Conservation (phyloP, 2,797 vertebrate genomes). For the Acrocephalus scirpaceus region DNA sequence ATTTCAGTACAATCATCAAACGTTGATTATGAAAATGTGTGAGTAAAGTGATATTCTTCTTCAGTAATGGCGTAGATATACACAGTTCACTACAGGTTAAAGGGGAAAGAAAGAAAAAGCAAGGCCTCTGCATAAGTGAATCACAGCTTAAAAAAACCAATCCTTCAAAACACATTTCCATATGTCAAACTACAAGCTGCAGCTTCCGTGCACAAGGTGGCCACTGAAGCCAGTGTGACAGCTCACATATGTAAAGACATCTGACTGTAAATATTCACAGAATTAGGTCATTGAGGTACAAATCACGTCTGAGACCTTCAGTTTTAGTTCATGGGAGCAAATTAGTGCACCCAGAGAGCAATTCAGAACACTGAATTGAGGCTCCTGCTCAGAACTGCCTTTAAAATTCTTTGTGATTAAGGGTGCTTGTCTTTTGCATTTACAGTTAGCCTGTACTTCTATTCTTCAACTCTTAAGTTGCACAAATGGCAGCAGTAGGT, state of each 20-base stretch:
- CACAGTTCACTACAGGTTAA: neutral
- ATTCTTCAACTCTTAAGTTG: neutral
- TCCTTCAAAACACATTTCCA: conserved; percentile 1
- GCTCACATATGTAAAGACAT: neutral
- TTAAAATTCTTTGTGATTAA: neutral
- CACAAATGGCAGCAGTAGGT: neutral
- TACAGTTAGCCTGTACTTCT: neutral
- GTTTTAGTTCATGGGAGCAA: neutral
- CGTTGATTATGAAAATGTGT: neutral
- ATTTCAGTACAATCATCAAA: neutral
- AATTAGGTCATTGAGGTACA: neutral
- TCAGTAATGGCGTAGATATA: neutral
- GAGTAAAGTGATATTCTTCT: neutral
- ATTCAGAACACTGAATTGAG: neutral
- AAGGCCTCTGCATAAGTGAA: neutral
- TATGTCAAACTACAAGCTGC: neutral
- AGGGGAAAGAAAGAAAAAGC: neutral
- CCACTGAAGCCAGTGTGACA: neutral
- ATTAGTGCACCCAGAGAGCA: neutral
- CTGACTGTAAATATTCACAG: neutral
- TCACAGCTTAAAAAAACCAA: neutral
- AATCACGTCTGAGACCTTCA: neutral
- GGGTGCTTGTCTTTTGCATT: neutral
- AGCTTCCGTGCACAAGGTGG: neutral
- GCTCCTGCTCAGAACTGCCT: neutral